Base-by-base conservation (phyloP, 2,113 vertebrate genomes). In the Tachysurus vachellii region DNA sequence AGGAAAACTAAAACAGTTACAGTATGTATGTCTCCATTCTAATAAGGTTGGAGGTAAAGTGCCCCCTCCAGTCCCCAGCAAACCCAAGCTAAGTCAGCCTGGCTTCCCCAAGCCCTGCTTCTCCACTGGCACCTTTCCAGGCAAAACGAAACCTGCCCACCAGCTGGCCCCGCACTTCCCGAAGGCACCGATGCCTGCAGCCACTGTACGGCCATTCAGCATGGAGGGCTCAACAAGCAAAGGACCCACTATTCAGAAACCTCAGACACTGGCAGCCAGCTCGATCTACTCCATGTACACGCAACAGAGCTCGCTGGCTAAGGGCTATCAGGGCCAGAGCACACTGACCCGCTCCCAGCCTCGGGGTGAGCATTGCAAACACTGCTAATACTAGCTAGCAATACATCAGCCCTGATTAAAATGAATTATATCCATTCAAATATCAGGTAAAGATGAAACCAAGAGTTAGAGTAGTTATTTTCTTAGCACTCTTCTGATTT, bases 271-370 rank as follows among this genome's bases (percentile, higher is more conserved):
- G 91, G 96, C 97, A 0, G 91, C 97, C 0, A 97, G 97, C 71
- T 99, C 97, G 13, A 99, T 99, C 89, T 98, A 97, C 84, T 97
- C 96, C 86, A 98, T 99, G 97, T 99, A 99, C 85, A 99, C 98
- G 0, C 96, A 97, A 75, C 97, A 96, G 31, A 94, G 94, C 79
- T 94, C 93, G 0, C 95, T 95, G 0, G 97, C 96, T 4, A 98
- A 97, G 88, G 95, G 95, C 92, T 96, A 97, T 93, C 96, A 96
- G 59, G 95, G 97, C 68, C 96, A 97, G 87, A 96, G 96, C 0
- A 96, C 96, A 0, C 87, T 97, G 90, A 95, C 96, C 0, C 96
- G 96, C 89, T 93, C 96, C 0, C 96, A 97, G 21, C 91, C 94
- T 77, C 90, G 96, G 6, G 94, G 98, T 97, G 50, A 90, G 85